A percentile compares a stretch with the other conserved stretches of the same genome.
phyloP scores from a whole-genome alignment of 2,888 invertebrate genomes.

The Oxystoma pomonae region DNA sequence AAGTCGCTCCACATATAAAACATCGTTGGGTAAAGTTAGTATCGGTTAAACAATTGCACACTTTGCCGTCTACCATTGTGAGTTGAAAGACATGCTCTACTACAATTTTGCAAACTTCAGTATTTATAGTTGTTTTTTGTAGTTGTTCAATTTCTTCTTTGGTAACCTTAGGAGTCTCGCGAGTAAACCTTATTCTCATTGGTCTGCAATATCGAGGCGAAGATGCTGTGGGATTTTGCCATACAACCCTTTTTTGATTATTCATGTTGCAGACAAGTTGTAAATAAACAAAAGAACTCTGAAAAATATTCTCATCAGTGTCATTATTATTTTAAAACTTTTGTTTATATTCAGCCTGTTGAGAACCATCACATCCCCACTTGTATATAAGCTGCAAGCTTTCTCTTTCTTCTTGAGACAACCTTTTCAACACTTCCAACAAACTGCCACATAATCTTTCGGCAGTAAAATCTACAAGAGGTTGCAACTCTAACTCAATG shows the following conservation, averaged over 20 bases:
- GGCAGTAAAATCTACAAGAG: constrained; percentile 11
- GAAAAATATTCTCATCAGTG: constrained; percentile 1
- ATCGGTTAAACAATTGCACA: constrained; percentile 27
- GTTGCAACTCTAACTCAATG: constrained; percentile 9
- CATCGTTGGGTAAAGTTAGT: constrained; percentile 24
- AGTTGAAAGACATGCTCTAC: background rate
- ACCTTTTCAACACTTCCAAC: background rate
- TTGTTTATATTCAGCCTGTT: constrained; percentile 3
- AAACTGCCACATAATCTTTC: background rate
- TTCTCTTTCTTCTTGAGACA: background rate
- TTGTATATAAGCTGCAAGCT: constrained; percentile 7
- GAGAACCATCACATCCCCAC: constrained; percentile 5
- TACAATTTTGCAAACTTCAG: constrained; percentile 19
- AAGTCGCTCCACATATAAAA: constrained; percentile 25
- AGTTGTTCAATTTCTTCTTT: background rate
- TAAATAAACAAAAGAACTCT: constrained; percentile 4
- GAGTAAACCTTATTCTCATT: background rate
- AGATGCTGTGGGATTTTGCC: constrained; percentile 7
- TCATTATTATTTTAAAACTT: constrained; percentile 2
- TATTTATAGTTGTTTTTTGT: background rate
- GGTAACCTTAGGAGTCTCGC: background rate
- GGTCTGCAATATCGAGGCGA: constrained; percentile 5
- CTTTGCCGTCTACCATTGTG: constrained; percentile 33
- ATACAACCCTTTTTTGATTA: constrained; percentile 2
- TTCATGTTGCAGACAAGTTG: background rate